Base-by-base conservation (phyloP, 2,113 vertebrate species). In the Odontesthes bonariensis region DNA sequence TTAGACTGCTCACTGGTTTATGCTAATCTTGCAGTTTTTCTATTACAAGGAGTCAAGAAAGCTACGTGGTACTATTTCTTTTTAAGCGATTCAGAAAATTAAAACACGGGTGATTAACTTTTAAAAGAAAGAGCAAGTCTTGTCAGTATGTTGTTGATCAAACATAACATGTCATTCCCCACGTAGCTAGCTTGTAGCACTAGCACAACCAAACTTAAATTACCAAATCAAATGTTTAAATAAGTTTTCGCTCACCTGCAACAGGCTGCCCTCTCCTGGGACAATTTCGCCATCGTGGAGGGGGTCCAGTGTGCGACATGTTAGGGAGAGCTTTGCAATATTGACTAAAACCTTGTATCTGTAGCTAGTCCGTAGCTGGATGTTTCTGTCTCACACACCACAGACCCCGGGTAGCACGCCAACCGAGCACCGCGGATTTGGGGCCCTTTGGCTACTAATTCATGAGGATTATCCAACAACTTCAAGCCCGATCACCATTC, bases 211-310 rank as follows among this genome's bases (percentile, higher is more conserved):
- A 32, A n/a, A 22, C 64, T 62, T 46, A 49, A 72, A 8, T 6
- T 31, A 3, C 3, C 27, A 66, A 23, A 60, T 65, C 5, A 3
- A 9, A 6, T 38, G 8, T 6, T 38, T 22, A 14, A 2, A 38
- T 44, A 7, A 6, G 57, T 53, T 47, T 58, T 35, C 2, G 31
- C 88, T 94, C 87, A 99, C 97, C 96, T 94, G 96, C 97, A 88
- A 99, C 95, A 65, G 96, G 96, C 82, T 98, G 96, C 73, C 97
- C 97, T 88, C 96, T 96, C 79, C 97, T 94, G 53, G 97, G 97
- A 86, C 97, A 99, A 81, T 95, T 96, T 47, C 96, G 94, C 97
- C 97, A 98, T 73, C 97, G 95, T 80, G 97, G 97, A 82, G 97
- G 97, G 73, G 97, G 95, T 88, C 95, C 96, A 89, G 92, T 95